Base-by-base conservation (phyloP, 2,797 vertebrate genomes). In the Phrynocephalus vlangalii region DNA sequence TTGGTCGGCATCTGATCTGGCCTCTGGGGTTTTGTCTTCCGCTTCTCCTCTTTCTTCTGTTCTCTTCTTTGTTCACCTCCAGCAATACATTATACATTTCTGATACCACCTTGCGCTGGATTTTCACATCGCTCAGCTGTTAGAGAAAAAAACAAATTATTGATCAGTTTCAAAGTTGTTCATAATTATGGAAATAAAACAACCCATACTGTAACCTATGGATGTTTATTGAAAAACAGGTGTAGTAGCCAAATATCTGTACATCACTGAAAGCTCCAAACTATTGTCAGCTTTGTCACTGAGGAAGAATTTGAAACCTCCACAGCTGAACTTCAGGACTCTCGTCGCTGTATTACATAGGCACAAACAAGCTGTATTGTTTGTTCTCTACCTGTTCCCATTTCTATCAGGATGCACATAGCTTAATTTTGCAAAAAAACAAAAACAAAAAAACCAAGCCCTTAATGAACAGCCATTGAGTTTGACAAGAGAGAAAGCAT, bases 91-190 rank as follows among this genome's bases (percentile, higher is more conserved):
- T 75, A 67, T 75, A 63, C 52, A 97, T 89, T 87, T 97, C 96
- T 10, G 73, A 90, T 30, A 95, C 88, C 1, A 97, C 97, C 86
- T 96, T 96, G 72, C 95, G 96, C 67, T 97, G 97, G 82, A 93
- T 85, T 87, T 86, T 92, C 44, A 71, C 33, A 84, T 97, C 94
- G n/a, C 1, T 87, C 70, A 96, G 93, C 97, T 97, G 33, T 92
- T 89, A 48, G 7, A 92, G 87, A 48, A 33, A 86, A 71, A 93
- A 92, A 91, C 38, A 44, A 44, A 44, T 44, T 7, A 89, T 44
- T 33, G 0, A 33, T 68, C 68, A 84, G 3, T 67, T 79, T 0
- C 1, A 85, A 82, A 83, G 50, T 82, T 82, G 50, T 11, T 22
- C 68, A 80, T 76, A 82, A 13, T n/a, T 52, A 0, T 33, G 18